Evolutionary conservation across 1,140 invertebrate species (phyloP).

Genomic region (silkworm (Bombyx mori)): ASM3026992v2 NC_085108.1:6123001-6123500

Average conservation of each 20-base stretch:
- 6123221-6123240: too few relatives aligned
- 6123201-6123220: too few relatives aligned
- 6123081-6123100: too few relatives aligned
- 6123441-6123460: conserved; percentile 24
- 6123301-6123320: conserved; percentile 10
- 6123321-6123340: conserved; percentile 29
- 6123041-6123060: conserved; percentile 75
- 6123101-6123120: too few relatives aligned
- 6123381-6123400: too few relatives aligned
- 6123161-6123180: too few relatives aligned
- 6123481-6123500: conserved; percentile 16
- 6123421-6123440: conserved; percentile 29
- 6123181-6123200: too few relatives aligned
- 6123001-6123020: conserved; percentile 85
- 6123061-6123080: conserved; percentile 18
- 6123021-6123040: conserved; percentile 83
- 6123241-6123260: too few relatives aligned
- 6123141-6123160: too few relatives aligned
- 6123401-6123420: conserved; percentile 28
- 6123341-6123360: conserved; percentile 30
- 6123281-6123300: neutral
- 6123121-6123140: too few relatives aligned
- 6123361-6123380: conserved; percentile 40
- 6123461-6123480: conserved; percentile 29
- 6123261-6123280: neutral